Percentiles rank a stretch among this genome's conserved stretches.
These are phyloP conservation scores for Trachemys scripta DNA, from an alignment of 2,113 vertebrate genomes.

Conservation along the genomic window DNA sequence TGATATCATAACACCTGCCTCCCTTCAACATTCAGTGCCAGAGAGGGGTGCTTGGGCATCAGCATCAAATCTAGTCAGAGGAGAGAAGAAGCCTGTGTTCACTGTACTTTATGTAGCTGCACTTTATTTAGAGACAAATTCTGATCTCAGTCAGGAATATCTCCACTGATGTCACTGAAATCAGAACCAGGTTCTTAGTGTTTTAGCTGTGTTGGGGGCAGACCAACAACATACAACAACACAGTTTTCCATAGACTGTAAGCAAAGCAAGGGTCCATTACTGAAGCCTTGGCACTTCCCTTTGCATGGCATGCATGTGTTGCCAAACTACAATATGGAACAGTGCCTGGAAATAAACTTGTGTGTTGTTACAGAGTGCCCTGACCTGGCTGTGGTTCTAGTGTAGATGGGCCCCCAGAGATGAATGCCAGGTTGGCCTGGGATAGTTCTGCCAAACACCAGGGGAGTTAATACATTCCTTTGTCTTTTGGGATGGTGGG, in stretches of 20 bases:
- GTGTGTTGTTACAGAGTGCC: not conserved
- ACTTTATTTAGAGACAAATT: not conserved
- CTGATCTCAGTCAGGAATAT: not conserved
- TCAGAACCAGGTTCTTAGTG: fast-evolving
- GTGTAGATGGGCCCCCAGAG: fast-evolving
- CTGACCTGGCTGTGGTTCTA: not conserved
- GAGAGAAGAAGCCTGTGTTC: not conserved
- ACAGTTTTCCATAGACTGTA: not conserved
- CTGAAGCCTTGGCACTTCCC: not conserved
- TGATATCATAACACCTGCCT: not conserved
- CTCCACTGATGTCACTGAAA: not conserved
- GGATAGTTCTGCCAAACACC: not conserved
- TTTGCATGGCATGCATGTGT: not conserved
- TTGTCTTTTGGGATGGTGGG: not conserved
- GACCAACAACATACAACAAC: not conserved
- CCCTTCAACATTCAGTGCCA: not conserved
- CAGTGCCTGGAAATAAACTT: not conserved
- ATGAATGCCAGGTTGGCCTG: not conserved
- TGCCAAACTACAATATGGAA: not conserved
- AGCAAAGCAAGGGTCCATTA: not conserved
- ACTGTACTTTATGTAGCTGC: not conserved
- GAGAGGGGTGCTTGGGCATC: not conserved
- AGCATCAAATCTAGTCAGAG: not conserved
- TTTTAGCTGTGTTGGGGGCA: not conserved
- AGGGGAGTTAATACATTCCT: not conserved